A percentile compares a stretch with the other conserved stretches of the same genome.
Conservation (phyloP, 2,113 vertebrate species). For the Lichenostomus cassidix region DNA sequence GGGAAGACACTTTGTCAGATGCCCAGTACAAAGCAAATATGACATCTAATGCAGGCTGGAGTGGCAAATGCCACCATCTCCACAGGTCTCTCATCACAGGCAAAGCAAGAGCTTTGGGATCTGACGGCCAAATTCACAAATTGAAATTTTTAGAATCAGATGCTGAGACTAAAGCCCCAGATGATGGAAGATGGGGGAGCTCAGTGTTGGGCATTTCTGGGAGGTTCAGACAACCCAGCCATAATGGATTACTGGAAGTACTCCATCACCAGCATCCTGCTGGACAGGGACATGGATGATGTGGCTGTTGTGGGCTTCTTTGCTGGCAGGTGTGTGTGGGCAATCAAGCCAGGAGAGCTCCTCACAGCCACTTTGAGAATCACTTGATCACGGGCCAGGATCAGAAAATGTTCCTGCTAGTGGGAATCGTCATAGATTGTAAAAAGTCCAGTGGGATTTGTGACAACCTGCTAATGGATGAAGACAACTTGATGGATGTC, state of each 20-base stretch:
- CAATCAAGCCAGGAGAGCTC: conserved; percentile 58
- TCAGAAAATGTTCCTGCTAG: conserved; percentile 24
- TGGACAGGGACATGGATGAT: conserved; percentile 64
- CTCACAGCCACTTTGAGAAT: conserved; percentile 56
- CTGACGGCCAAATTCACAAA: neutral
- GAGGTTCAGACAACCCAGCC: neutral
- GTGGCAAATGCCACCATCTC: accelerated
- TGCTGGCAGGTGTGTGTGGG: conserved; percentile 37
- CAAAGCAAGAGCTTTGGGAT: neutral
- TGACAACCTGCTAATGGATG: conserved; percentile 54
- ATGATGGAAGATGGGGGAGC: neutral
- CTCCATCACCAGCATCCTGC: conserved; percentile 55
- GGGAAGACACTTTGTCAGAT: neutral
- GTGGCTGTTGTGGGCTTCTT: conserved; percentile 47
- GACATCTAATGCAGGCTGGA: neutral
- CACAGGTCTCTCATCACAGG: neutral
- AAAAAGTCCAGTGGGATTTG: conserved; percentile 62
- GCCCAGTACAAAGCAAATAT: neutral
- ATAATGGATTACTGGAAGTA: conserved; percentile 63
- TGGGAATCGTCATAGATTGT: conserved; percentile 32
- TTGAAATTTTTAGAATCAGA: neutral
- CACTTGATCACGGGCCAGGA: conserved; percentile 58
- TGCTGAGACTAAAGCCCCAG: neutral
- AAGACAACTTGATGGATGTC: conserved; percentile 39
- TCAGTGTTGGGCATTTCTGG: neutral